Conservation (phyloP, 2,888 invertebrate genomes). For the Eristalinus aeneus region DNA sequence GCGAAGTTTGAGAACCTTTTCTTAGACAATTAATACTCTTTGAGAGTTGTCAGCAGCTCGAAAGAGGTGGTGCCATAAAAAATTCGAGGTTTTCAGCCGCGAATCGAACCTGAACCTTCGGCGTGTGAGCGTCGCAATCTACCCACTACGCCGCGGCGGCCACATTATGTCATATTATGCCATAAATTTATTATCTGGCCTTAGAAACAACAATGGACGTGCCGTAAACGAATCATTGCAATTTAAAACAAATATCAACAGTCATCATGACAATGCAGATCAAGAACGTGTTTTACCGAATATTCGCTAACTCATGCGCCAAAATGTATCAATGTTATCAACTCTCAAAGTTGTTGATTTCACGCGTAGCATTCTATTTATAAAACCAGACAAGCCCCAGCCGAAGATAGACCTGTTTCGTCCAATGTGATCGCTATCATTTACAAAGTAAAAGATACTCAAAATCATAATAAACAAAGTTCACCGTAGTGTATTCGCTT, state of each 20-base stretch:
- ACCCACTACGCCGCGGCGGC: too few species aligned
- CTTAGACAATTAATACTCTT: too few species aligned
- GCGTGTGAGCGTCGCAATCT: too few species aligned
- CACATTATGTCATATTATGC: too few species aligned
- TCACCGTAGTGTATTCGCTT: background rate
- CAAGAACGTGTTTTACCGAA: background rate
- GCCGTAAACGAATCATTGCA: background rate
- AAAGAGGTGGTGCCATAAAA: too few species aligned
- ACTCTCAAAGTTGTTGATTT: background rate
- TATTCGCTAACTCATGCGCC: background rate
- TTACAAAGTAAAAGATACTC: background rate
- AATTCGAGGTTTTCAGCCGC: too few species aligned
- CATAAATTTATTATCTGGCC: too few species aligned
- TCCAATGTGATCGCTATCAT: background rate
- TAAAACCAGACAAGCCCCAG: background rate
- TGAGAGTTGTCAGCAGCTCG: too few species aligned
- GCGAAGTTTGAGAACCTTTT: too few species aligned
- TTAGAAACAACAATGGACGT: too few species aligned
- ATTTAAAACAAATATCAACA: background rate
- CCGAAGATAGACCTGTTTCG: background rate
- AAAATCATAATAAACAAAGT: background rate
- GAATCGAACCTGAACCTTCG: too few species aligned
- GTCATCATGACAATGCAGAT: background rate
- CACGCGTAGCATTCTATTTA: background rate
- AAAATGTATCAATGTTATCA: background rate